Evolutionary conservation across 1,140 invertebrate genomes (phyloP), one percentile per base, ranked within the genome.

Genomic region (Diorhabda elongata): DNA sequence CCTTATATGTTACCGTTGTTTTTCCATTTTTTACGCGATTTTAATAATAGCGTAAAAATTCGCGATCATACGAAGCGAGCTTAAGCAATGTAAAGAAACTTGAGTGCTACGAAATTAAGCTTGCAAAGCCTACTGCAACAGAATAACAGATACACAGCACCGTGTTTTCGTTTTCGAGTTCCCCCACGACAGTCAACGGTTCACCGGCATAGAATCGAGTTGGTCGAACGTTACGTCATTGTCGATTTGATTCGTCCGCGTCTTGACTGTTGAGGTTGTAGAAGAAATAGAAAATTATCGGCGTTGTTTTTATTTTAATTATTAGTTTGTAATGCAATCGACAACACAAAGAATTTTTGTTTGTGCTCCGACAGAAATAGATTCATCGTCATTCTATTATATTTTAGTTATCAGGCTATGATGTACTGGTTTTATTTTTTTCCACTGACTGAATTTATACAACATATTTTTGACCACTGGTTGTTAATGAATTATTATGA

Each of bases 151-250:
- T 52, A 52, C 47, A 52, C 6, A 52, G n/a, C 26, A 52, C 47
- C 47, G 47, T 52, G 47, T 52, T 52, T 52, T 52, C 47, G n/a
- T 52, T 52, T 52, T 52, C 47, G 47, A 52, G 47, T 52, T 52
- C 47, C 47, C 47, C 47, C 47, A 52, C 47, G 47, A 3, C 47
- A n/a, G 47, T 52, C 47, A 26, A 26, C 26, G 26, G 26, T 26
- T 26, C 26, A 26, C 26, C 26, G 47, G n/a, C 2, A 6, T 52
- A n/a, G 2, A 52, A 8, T 6, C 47, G 47, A 52, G 47, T 52
- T 52, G 47, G 47, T 52, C 47, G 47, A 52, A 2, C 47, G 47
- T 52, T 52, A 52, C 47, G 47, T 52, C 47, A 52, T 52, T 52
- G 47, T 52, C n/a, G 47, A 52, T 52, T 52, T 52, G 47, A 52